These are phyloP conservation scores for Nemotelus pantherinus DNA, from an alignment of 2,888 invertebrate species.

Conservation along the genomic window DNA sequence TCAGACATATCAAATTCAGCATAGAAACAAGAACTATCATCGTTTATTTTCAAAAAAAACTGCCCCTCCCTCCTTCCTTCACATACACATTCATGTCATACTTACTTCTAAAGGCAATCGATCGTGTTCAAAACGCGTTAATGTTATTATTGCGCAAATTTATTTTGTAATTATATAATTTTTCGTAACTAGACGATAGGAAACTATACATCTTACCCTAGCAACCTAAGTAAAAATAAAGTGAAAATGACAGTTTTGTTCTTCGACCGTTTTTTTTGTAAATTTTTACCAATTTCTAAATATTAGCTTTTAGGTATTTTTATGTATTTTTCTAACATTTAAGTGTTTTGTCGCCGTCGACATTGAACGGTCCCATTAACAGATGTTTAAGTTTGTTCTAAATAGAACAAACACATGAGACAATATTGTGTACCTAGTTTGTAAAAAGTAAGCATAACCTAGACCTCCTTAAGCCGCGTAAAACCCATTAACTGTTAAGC, in stretches of 20 bases:
- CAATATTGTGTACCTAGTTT: slow-evolving; percentile 7
- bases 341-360: too few species aligned
- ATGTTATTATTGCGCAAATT: slow-evolving; percentile 26
- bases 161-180: slow-evolving; percentile 3
- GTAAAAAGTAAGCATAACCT: slow-evolving; percentile 13
- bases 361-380: too few species aligned
- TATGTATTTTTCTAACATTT: too few species aligned
- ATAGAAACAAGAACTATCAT: too few species aligned
- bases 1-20: too few species aligned
- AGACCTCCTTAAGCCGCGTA: background rate
- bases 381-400: background rate
- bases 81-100: slow-evolving; percentile 8
- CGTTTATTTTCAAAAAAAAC: too few species aligned
- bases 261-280: slow-evolving; percentile 10
- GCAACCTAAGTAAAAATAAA: background rate
- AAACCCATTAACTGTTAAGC: background rate
- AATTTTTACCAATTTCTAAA: slow-evolving; percentile 26
- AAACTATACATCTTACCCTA: background rate
- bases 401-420: slow-evolving; percentile 33
- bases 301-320: background rate
- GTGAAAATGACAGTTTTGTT: background rate
- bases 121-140: slow-evolving; percentile 28
- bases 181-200: background rate
- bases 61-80: too few species aligned
- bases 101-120: slow-evolving; percentile 14